Evolutionary conservation across 1,140 invertebrate species (phyloP), one percentile per base, ranked within the genome.

Genomic region (Chionoecetes opilio): DNA sequence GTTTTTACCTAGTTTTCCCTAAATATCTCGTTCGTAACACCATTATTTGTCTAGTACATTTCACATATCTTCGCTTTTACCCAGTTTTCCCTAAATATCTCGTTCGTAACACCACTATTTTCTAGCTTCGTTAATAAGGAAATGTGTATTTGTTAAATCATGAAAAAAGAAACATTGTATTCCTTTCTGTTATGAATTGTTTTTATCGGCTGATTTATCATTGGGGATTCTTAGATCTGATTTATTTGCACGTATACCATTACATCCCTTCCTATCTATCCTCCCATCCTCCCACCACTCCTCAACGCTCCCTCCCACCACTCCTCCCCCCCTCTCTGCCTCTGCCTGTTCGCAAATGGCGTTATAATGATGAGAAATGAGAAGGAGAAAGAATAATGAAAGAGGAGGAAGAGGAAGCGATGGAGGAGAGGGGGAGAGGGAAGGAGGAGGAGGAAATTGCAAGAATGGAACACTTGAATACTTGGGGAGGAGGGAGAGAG

Each of bases 321-420:
- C 63, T 75, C 63, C n/a, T 26, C 5, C 21, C 21, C 53, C 26
- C 26, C 53, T 21, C 21, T 2, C 53, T 8, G 53, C 63, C 63
- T 75, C n/a, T 26, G 63, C 11, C 63, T 75, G 26, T n/a, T 75
- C 63, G 26, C 11, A 75, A n/a, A 75, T 75, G n/a, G 63, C 21
- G 63, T 75, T 75, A 26, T 75, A 75, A 75, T 75, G 63, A 75
- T 75, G 63, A 75, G 63, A 75, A 75, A 75, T 21, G 63, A 75
- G 63, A 26, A 75, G n/a, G 21, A 75, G n/a, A n/a, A 75, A n/a
- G 63, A 75, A 75, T n/a, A 26, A 75, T 26, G 63, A 75, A 75
- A 75, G 21, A 21, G 63, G n/a, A n/a, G n/a, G 63, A 21, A 26
- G 3, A 75, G 26, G 63, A n/a, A 1, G n/a, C 26, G 63, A 0